phyloP scores from a whole-genome alignment of 2,888 invertebrate species.

The Papilio demoleus region DNA sequence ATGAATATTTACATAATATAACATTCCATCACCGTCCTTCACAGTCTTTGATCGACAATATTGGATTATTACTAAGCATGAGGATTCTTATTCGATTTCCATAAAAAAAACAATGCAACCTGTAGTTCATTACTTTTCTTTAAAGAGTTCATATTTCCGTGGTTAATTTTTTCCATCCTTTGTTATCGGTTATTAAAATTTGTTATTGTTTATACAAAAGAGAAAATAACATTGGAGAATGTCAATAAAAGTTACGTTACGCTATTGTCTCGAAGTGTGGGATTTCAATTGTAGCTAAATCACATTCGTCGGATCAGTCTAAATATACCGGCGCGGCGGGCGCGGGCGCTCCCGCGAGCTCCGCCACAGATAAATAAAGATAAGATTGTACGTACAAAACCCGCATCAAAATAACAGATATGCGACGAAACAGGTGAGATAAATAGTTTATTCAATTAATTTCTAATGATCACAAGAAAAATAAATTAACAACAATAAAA shows the following conservation, averaged over 20 bases:
- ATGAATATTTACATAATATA: background rate
- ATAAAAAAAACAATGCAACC: background rate
- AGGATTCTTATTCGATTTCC: background rate
- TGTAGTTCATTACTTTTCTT: background rate
- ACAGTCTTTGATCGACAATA: background rate
- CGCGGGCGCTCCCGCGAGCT: slow-evolving; percentile 70
- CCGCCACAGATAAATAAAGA: slow-evolving; percentile 71
- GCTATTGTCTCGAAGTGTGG: slow-evolving; percentile 43
- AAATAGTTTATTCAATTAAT: slow-evolving; percentile 52
- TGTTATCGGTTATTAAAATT: background rate
- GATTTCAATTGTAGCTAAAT: slow-evolving; percentile 62
- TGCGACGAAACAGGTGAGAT: slow-evolving; percentile 77
- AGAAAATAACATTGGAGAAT: slow-evolving; percentile 26
- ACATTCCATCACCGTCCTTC: background rate
- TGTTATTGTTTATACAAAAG: slow-evolving; percentile 18
- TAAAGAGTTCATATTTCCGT: background rate
- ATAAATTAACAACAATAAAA: slow-evolving; percentile 13
- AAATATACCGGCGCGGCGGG: slow-evolving; percentile 78
- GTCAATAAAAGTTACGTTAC: slow-evolving; percentile 33
- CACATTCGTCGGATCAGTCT: slow-evolving; percentile 76
- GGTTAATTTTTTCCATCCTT: background rate
- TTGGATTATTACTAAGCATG: background rate
- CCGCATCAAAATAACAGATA: slow-evolving; percentile 65
- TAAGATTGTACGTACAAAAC: slow-evolving; percentile 69
- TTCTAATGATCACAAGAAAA: slow-evolving; percentile 16